Evolutionary conservation across 2,113 vertebrate species (phyloP).

Genomic region (Litocranius walleri): DNA sequence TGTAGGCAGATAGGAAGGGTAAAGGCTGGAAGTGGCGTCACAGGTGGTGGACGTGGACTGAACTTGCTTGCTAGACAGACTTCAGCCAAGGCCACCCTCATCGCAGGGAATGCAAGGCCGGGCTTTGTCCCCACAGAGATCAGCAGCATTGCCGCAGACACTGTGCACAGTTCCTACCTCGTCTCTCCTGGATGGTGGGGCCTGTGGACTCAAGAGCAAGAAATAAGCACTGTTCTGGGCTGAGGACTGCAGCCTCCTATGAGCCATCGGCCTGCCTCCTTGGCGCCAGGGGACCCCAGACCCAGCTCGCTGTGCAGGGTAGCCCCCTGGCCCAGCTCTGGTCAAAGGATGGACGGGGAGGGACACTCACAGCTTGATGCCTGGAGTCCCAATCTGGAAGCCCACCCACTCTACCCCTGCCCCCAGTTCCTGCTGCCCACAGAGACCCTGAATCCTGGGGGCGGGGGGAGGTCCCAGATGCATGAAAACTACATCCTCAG

Average conservation of each 20-base stretch:
- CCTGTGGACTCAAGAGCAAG: neutral
- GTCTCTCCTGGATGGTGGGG: neutral
- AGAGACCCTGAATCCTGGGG: neutral
- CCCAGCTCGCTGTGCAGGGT: neutral
- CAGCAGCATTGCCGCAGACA: rapidly evolving
- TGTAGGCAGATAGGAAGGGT: neutral
- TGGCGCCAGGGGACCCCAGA: neutral
- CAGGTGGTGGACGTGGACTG: neutral
- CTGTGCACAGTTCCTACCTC: neutral
- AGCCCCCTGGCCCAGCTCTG: neutral
- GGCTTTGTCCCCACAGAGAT: neutral
- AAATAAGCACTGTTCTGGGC: neutral
- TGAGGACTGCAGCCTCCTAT: neutral
- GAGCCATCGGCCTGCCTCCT: neutral
- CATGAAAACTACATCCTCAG: neutral
- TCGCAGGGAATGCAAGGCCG: rapidly evolving
- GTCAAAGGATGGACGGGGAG: neutral
- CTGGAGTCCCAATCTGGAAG: neutral
- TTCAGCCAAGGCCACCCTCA: neutral
- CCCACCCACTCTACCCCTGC: too few species aligned
- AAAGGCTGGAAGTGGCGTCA: neutral
- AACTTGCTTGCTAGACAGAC: neutral
- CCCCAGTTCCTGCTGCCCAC: neutral
- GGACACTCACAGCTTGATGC: neutral
- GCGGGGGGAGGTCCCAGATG: too few species aligned